Conservation (phyloP, 2,113 vertebrate genomes). For the Tachuris rubrigastra region DNA sequence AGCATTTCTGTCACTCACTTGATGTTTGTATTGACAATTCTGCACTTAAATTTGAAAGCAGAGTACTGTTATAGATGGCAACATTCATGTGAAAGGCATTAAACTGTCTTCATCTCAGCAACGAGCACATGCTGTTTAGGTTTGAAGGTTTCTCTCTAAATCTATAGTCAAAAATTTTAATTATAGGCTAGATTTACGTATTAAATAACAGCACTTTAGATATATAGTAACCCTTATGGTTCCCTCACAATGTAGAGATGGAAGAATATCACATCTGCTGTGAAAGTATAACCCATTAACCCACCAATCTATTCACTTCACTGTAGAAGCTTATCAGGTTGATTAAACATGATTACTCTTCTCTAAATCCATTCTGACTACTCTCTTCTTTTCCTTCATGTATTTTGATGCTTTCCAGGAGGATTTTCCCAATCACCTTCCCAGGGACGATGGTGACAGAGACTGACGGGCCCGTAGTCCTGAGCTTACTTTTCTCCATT, state of each 20-base stretch:
- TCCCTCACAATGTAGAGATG: background rate
- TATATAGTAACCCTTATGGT: background rate
- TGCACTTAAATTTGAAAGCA: background rate
- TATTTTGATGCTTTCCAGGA: background rate
- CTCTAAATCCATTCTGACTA: background rate
- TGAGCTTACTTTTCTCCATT: background rate
- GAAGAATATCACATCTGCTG: background rate
- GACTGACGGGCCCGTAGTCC: background rate
- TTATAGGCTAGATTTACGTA: background rate
- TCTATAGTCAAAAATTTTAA: background rate
- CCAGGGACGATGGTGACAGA: accelerated
- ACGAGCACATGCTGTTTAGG: background rate
- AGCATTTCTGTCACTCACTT: background rate
- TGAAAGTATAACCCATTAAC: background rate
- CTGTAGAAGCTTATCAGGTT: background rate
- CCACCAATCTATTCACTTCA: background rate
- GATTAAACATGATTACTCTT: background rate
- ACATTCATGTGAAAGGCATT: background rate
- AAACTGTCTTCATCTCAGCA: background rate
- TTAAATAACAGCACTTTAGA: background rate
- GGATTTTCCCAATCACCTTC: background rate
- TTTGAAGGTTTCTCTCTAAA: background rate
- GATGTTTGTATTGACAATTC: background rate
- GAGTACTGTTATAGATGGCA: background rate
- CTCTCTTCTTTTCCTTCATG: background rate